Evolutionary conservation across 2,113 vertebrate genomes (phyloP), one percentile per base, ranked within the genome.

Genomic region (Menura novaehollandiae): DNA sequence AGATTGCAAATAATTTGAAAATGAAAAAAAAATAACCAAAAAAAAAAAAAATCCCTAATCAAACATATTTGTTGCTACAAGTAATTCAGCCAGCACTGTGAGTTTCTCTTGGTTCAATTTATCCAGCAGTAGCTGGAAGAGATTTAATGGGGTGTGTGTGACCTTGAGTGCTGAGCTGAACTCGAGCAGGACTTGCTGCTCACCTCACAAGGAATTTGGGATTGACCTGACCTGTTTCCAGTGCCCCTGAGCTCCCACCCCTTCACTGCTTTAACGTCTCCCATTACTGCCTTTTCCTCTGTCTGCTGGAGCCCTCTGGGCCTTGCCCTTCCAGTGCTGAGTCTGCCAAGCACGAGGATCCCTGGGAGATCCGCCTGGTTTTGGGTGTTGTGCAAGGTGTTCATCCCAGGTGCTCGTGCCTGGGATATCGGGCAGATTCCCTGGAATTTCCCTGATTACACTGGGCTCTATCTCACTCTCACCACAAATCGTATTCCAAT

Each of bases 1-100:
- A 73, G 91, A 78, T 52, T 74, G 93, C 75, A 94, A 91, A 95
- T 88, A 83, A 83, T 59, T 55, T 76, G 63, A 91, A 92, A 63
- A 56, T 3, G 26, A 41, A 43, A 59, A 90, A 59, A 55, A 9
- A 13, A 13, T n/a, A 19, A 8, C 10, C 16, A 24, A 55, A 18
- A 4, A 12, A 23, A 26, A 10, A 33, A n/a, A 41, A 41, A 41
- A 41, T 46, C 17, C 27, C 64, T 47, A 72, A 93, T 91, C 82
- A 81, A 83, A 75, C 28, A 1, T 71, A 71, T 88, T 93, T 91
- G 82, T 88, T 89, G n/a, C 78, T 52, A 41, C 72, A 52, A 72
- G 69, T 55, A 51, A 90, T 86, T 88, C 67, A 79, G 62, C 15
- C 69, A 32, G 53, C 23, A 3, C 85, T 2, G 33, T 5, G 76